Evolutionary conservation across 1,140 invertebrate genomes (phyloP).

Genomic region (Brachionus rubens): DNA sequence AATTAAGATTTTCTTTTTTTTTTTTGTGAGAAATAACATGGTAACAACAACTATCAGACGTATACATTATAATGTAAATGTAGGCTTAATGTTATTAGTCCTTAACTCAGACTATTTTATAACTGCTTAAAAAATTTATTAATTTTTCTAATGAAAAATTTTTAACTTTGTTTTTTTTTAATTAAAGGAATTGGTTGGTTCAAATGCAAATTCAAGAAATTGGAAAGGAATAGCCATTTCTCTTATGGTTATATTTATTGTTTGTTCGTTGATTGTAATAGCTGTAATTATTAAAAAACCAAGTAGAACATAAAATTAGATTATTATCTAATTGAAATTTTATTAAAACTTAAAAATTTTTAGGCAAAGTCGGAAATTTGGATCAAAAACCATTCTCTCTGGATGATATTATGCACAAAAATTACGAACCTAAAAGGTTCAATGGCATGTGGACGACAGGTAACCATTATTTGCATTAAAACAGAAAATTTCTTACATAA

Average conservation of each 20-base stretch:
- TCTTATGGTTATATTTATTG: conserved; percentile 33
- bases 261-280: conserved; percentile 34
- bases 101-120: too few relatives aligned
- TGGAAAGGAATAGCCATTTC: conserved; percentile 45
- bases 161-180: neutral
- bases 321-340: neutral
- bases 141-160: neutral
- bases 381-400: conserved; percentile 11
- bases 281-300: conserved; percentile 24
- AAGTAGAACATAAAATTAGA: neutral
- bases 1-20: neutral
- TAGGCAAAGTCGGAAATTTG: neutral
- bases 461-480: neutral
- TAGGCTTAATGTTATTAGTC: too few relatives aligned
- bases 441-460: conserved; percentile 35
- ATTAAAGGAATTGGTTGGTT: conserved; percentile 6
- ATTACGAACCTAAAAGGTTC: conserved; percentile 37
- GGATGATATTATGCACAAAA: conserved; percentile 20
- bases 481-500: too few relatives aligned
- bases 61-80: neutral
- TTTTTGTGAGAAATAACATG: neutral
- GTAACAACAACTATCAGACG: neutral
- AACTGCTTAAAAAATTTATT: too few relatives aligned
- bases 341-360: neutral
- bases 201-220: conserved; percentile 22